Base-by-base conservation (phyloP, 2,888 invertebrate genomes). In the Ctenicera cuprea region DNA sequence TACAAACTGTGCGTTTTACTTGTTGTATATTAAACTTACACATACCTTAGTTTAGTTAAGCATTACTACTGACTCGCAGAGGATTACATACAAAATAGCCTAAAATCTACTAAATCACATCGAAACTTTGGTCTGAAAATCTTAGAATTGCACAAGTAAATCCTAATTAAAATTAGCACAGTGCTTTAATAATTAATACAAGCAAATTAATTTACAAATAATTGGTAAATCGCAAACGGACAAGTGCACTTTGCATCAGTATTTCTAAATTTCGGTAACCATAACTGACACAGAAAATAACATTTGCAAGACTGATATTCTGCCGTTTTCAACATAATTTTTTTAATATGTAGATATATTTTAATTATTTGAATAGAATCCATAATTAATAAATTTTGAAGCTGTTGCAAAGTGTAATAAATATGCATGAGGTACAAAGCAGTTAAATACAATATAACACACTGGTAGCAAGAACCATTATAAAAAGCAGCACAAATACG, bases 51-150 rank as follows among this genome's bases (percentile, higher is more conserved):
- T 30, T 64, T 64, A 50, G 52, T 75, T 78, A 80, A 77, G 74
- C 74, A 65, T 76, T 78, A 78, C 75, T 71, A 54, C 70, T 77
- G 74, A 77, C 71, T 77, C 71, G 74, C 76, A 76, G 80, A 80
- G 12, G 30, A 78, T 52, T 69, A 72, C 76, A 77, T 75, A 71
- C 64, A 69, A 72, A 73, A 70, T 45, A 59, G 59, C 66, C 41
- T 71, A 65, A 61, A 57, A 67, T 66, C 52, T 63, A 70, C 20
- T 76, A 82, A 83, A 83, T 83, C 83, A 83, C 83, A 83, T 80
- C 78, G 78, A 75, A 81, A 83, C 83, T 83, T 83, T 83, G 83
- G 83, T 83, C 80, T 83, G 76, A 81, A 80, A 79, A 71, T 73
- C 70, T 82, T 73, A 80, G 43, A 81, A 82, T 82, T 82, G 83